Evolutionary conservation across 1,140 invertebrate genomes (phyloP).

Genomic region (Gonioctena quinquepunctata): DNA sequence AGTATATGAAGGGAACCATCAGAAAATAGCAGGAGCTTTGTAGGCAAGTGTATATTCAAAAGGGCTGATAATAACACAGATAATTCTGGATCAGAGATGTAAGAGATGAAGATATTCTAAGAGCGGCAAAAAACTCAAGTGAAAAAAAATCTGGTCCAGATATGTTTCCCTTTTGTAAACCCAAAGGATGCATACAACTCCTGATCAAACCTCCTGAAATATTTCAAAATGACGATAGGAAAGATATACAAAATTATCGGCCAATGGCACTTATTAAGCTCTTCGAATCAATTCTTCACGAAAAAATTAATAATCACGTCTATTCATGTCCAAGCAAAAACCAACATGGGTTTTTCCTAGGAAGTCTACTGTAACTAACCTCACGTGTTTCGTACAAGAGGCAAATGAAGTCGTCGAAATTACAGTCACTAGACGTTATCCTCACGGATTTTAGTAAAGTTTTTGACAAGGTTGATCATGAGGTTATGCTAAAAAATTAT

Average conservation of each 20-base stretch:
- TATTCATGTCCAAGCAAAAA: conserved; percentile 4
- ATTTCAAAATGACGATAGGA: too few relatives aligned
- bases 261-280: neutral
- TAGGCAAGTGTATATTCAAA: too few relatives aligned
- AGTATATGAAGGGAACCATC: too few relatives aligned
- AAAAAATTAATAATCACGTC: conserved; percentile 2
- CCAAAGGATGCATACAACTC: conserved; percentile 1
- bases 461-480: too few relatives aligned
- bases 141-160: neutral
- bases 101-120: conserved; percentile 3
- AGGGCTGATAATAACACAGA: too few relatives aligned
- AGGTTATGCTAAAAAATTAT: conserved; percentile 1
- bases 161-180: neutral
- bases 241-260: conserved; percentile 7
- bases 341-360: conserved; percentile 4
- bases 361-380: neutral
- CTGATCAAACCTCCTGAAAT: neutral
- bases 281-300: neutral
- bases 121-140: conserved; percentile 8
- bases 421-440: neutral
- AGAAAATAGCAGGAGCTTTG: too few relatives aligned
- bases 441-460: neutral
- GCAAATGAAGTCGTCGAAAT: too few relatives aligned
- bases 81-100: too few relatives aligned
- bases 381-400: neutral